Base-by-base conservation (phyloP, 2,113 vertebrate genomes). In the Eurystomus gularis region DNA sequence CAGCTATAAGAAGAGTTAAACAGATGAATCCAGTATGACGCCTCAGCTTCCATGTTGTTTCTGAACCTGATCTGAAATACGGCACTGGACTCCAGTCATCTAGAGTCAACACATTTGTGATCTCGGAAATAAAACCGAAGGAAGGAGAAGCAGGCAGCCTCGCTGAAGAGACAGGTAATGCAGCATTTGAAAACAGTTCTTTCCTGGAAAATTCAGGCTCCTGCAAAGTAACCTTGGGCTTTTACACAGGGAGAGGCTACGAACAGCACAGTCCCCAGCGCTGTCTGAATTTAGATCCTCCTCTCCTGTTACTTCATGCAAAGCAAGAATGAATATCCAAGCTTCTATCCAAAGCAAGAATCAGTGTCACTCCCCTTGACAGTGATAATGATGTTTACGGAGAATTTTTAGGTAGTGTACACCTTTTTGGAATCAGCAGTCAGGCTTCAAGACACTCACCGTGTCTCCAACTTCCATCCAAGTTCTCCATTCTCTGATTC, bases 1-100 rank as follows among this genome's bases (percentile, higher is more conserved):
- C 96, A 96, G 94, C 92, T 93, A 81, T 71, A 96, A 96, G 86
- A 96, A 88, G 51, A 97, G 77, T 84, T 90, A 92, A 95, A 94
- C 82, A 86, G 88, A 96, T 54, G 58, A 82, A 91, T 69, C 86
- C 88, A 95, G 90, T 95, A 92, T 88, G 46, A 96, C 93, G 94
- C 85, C 54, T 86, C 86, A 95, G 84, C 62, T 95, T 94, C 70
- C 19, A 2, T 39, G 82, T 7, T 39, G 33, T n/a, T 95, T 92
- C 87, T 72, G 84, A 96, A 96, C 71, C 71, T 90, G 79, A 91
- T 93, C 65, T 73, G 65, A 96, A 89, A 81, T 89, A 88, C 83
- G 64, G 88, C 96, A 93, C 81, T 90, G 79, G 73, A 79, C 87
- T 88, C 37, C 55, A 17, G 14, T 58, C 60, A 69, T 4, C 60